phyloP scores from a whole-genome alignment of 2,797 vertebrate species.

The Philypnodon macrostomus region DNA sequence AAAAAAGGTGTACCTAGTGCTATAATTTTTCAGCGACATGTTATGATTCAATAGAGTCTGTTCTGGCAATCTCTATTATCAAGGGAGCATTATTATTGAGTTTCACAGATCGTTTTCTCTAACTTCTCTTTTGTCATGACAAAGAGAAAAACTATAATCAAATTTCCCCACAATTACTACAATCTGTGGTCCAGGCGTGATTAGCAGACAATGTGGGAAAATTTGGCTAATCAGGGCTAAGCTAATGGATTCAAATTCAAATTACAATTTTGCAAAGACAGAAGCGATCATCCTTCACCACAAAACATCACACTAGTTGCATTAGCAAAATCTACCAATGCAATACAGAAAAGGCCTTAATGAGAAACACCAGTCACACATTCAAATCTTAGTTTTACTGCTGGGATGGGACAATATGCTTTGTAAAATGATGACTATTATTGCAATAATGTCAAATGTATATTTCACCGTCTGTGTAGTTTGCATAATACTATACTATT shows the following conservation, averaged over 20 bases:
- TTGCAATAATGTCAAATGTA: not conserved
- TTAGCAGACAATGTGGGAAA: not conserved
- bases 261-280: not conserved
- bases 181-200: not conserved
- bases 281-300: not conserved
- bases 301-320: not conserved
- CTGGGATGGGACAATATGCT: not conserved
- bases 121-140: too few species aligned
- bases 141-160: constrained; percentile 9
- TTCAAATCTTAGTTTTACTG: too few species aligned
- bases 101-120: not conserved
- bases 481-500: not conserved
- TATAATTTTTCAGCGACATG: not conserved
- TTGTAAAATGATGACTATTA: too few species aligned
- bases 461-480: not conserved
- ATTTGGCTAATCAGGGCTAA: not conserved
- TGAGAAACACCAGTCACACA: not conserved
- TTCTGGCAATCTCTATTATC: not conserved
- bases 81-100: not conserved
- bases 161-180: not conserved
- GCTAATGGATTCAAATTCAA: not conserved
- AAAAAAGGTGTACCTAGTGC: not conserved
- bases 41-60: not conserved
- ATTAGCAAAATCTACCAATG: not conserved
- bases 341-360: too few species aligned